Base-by-base conservation (phyloP, 2,888 invertebrate genomes). In the Erpobdella octoculata region DNA sequence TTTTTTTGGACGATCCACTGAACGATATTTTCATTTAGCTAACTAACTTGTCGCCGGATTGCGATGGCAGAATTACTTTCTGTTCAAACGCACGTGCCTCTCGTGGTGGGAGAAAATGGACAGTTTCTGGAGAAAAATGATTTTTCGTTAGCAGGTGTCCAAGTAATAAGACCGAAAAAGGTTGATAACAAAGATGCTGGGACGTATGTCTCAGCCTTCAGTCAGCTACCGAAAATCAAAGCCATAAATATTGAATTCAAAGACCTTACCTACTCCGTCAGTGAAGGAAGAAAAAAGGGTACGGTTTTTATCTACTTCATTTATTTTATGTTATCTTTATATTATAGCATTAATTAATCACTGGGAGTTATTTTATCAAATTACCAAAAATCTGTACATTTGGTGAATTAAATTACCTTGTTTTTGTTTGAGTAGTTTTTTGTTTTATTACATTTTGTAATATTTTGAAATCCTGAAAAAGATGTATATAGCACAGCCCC, bases 191-290 rank as follows among this genome's bases (percentile, higher is more conserved):
- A 59, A 12, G 72, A 69, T n/a, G 36, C 66, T 28, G 74, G 68
- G 21, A 36, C 69, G 21, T 18, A 38, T n/a, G 62, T 31, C 33
- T 53, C 69, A 35, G 69, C 69, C 21, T 74, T 74, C 35, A 61
- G 58, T 53, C 72, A 73, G 46, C 67, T 75, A 31, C 76, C 78
- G 35, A 77, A 77, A 69, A 87, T 93, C 81, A 92, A 91, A 75
- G 91, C 92, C 73, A 93, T 95, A 79, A 92, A 93, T 83, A 87
- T 95, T 84, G 92, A 91, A 76, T 95, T 94, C 85, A 88, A 89
- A 75, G 89, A 93, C 82, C 86, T 95, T 77, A 89, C 89, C 38
- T 95, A 93, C 86, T 89, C 89, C 76, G 93, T 95, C 65, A 89
- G 90, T 79, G 93, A 93, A 76, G 81, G 82, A 15, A 76, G 80